Base-by-base conservation (phyloP, 2,888 invertebrate species). In the Troilus luridus region DNA sequence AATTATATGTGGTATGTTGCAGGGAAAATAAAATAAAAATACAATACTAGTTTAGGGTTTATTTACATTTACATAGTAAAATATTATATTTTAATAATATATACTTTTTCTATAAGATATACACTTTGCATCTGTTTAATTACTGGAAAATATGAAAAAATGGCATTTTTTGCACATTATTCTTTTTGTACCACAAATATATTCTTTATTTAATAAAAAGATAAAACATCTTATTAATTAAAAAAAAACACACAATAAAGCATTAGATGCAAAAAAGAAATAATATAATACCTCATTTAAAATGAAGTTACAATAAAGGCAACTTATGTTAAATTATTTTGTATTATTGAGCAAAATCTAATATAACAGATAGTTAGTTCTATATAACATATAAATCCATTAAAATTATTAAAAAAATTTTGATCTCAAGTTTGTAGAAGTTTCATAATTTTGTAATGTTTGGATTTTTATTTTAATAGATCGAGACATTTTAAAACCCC, bases 51-150 rank as follows among this genome's bases (percentile, higher is more conserved):
- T 67, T 56, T 72, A 67, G 64, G 85, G 81, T 91, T 91, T 91
- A 91, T 91, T 91, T 91, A 91, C 91, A 91, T 67, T 91, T 67
- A 91, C 88, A 91, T 91, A 91, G 59, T 91, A 91, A 91, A 91
- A 91, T 91, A 91, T 64, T 88, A 88, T 85, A 60, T 58, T 88
- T 88, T 59, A 88, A 77, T 64, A 60, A 91, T 54, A 72, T 58
- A 91, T 88, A 77, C 11, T 72, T 88, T 64, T 17, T 60, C 27
- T 91, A 91, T 41, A n/a, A 72, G 59, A 72, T 67, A 72, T 90
- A 90, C 27, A 85, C 85, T 85, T 85, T n/a, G 85, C 56, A 85
- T n/a, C n/a, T 85, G 54, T n/a, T 85, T 85, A n/a, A 5, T 54
- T 64, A 64, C 54, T 89, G 60, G 89, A 64, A 89, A 89, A 89